A percentile compares a stretch with the other conserved stretches of the same genome.
Conservation (phyloP, 2,888 invertebrate species). For the Eilema depressum region DNA sequence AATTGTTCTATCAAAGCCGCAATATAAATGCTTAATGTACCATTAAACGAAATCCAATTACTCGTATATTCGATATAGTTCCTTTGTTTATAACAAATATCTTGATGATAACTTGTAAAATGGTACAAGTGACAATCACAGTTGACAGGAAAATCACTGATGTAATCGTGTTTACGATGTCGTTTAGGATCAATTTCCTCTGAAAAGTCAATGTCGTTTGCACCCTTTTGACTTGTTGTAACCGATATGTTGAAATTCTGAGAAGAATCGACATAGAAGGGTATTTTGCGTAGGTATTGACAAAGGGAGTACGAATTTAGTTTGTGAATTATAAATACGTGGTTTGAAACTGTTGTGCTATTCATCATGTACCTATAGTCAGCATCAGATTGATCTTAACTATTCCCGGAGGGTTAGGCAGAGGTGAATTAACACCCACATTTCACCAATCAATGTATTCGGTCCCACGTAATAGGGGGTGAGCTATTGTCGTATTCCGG, state of each 20-base stretch:
- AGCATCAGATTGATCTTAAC: too few relatives aligned
- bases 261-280: not conserved
- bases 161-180: not conserved
- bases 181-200: not conserved
- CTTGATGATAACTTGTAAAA: not conserved
- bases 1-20: conserved; percentile 11
- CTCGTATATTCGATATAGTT: not conserved
- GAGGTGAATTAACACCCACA: too few relatives aligned
- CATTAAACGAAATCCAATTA: not conserved
- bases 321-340: not conserved
- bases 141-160: not conserved
- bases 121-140: not conserved
- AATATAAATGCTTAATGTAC: conserved; percentile 7
- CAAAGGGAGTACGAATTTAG: not conserved
- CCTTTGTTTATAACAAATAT: conserved; percentile 10
- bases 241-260: not conserved
- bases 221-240: not conserved
- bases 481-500: too few relatives aligned
- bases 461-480: too few relatives aligned
- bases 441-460: too few relatives aligned
- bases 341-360: not conserved
- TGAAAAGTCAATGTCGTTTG: not conserved
- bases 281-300: not conserved
- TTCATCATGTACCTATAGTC: too few relatives aligned
- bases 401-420: too few relatives aligned